Conservation (phyloP, 2,888 invertebrate genomes). For the Carpatolechia fugitivella region DNA sequence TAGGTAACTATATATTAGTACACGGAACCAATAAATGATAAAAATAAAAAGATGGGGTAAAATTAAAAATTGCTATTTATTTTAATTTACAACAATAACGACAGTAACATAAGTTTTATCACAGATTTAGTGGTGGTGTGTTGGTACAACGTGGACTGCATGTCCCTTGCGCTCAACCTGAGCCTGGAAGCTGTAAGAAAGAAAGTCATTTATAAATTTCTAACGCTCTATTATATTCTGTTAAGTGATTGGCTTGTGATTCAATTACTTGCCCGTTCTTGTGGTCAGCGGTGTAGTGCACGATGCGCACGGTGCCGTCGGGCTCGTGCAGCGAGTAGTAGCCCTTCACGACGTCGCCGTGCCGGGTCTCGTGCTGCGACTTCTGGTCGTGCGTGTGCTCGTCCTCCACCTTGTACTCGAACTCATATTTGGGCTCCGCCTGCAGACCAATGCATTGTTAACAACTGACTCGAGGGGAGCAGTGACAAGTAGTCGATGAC, state of each 20-base stretch:
- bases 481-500: neutral
- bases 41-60: neutral
- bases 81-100: neutral
- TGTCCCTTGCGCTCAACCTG: constrained; percentile 29
- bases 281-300: constrained; percentile 34
- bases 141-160: constrained; percentile 29
- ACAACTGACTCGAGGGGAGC: constrained; percentile 7
- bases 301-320: constrained; percentile 43
- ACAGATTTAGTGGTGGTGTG: constrained; percentile 24
- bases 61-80: constrained; percentile 1
- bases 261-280: constrained; percentile 39
- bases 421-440: constrained; percentile 43
- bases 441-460: constrained; percentile 8
- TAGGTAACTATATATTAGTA: no score
- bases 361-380: constrained; percentile 48
- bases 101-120: constrained; percentile 9
- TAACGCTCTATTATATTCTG: no score
- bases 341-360: constrained; percentile 49
- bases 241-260: no score
- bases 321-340: constrained; percentile 48
- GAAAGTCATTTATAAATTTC: no score
- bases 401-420: constrained; percentile 46
- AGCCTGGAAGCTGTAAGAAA: constrained; percentile 31
- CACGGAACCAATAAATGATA: no score
- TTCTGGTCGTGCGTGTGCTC: constrained; percentile 48